These are phyloP conservation scores for Tenrec ecaudatus DNA, from an alignment of 2,113 vertebrate genomes.

Conservation along the genomic window DNA sequence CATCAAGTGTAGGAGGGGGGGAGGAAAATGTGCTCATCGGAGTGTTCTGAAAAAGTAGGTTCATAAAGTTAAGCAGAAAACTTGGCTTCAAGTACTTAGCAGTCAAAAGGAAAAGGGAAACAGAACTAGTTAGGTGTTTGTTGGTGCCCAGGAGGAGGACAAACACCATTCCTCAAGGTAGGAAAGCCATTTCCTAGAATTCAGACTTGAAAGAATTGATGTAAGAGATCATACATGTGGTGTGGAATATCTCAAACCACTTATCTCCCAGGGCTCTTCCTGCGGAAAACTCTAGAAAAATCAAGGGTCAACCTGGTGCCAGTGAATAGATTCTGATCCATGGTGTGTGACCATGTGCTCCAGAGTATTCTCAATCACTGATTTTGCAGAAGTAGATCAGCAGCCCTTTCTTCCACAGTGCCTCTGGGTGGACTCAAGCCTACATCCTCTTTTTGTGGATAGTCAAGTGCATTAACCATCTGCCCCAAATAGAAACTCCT, in stretches of 20 bases:
- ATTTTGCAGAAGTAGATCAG: background rate
- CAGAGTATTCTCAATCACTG: background rate
- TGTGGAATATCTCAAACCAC: background rate
- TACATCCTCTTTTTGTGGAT: background rate
- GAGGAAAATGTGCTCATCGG: slow-evolving; percentile 38
- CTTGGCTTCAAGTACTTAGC: slow-evolving; percentile 8
- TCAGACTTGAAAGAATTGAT: slow-evolving; percentile 62
- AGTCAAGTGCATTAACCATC: background rate
- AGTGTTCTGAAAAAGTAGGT: slow-evolving; percentile 5
- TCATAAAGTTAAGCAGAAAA: slow-evolving; percentile 48
- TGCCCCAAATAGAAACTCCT: background rate
- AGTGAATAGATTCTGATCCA: background rate
- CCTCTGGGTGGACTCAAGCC: background rate
- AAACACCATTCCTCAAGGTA: slow-evolving; percentile 70
- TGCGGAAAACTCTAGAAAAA: slow-evolving; percentile 25
- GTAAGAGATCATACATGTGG: slow-evolving; percentile 7
- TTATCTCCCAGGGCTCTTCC: background rate
- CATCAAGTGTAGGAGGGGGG: too few species aligned
- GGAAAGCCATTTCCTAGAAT: slow-evolving; percentile 78
- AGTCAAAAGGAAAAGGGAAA: slow-evolving; percentile 71
- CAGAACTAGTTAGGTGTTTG: slow-evolving; percentile 54
- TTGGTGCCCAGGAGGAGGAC: slow-evolving; percentile 25
- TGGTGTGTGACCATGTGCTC: background rate
- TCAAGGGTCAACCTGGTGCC: background rate
- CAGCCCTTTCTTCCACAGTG: background rate